Conservation (phyloP, 2,888 invertebrate species). For the Drosophila kuntzei region DNA sequence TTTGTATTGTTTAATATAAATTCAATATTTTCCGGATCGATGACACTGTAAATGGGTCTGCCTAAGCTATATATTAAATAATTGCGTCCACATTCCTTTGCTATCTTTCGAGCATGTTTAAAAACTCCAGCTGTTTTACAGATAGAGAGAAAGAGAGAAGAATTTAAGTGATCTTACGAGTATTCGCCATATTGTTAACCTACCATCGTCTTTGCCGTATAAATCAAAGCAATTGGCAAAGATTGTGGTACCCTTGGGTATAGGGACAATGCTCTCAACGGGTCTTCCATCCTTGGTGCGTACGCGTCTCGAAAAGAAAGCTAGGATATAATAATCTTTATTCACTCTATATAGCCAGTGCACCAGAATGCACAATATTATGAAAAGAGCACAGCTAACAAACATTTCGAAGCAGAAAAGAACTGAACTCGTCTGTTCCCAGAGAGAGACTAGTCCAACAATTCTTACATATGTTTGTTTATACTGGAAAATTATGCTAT, state of each 20-base stretch:
- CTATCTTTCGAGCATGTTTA: slow-evolving; percentile 45
- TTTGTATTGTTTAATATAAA: slow-evolving; percentile 67
- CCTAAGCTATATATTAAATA: slow-evolving; percentile 69
- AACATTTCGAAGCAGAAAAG: slow-evolving; percentile 16
- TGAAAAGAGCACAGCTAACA: neutral
- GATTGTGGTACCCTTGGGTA: slow-evolving; percentile 64
- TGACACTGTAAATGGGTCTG: slow-evolving; percentile 58
- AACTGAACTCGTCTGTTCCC: slow-evolving; percentile 7
- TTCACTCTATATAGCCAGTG: slow-evolving; percentile 44
- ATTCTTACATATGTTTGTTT: neutral
- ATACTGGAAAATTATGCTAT: neutral
- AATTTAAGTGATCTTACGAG: neutral
- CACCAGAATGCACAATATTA: slow-evolving; percentile 14
- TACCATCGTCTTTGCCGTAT: slow-evolving; percentile 48
- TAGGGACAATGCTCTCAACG: slow-evolving; percentile 60
- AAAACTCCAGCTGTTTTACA: slow-evolving; percentile 53
- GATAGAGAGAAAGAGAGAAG: neutral
- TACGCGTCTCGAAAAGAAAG: slow-evolving; percentile 55
- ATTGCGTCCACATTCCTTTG: slow-evolving; percentile 46
- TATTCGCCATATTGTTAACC: neutral
- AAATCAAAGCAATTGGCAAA: slow-evolving; percentile 77
- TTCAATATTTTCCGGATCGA: slow-evolving; percentile 72
- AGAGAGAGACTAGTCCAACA: slow-evolving; percentile 26
- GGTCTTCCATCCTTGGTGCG: slow-evolving; percentile 65
- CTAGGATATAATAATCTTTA: slow-evolving; percentile 41